Conservation (phyloP, 2,888 invertebrate genomes). For the Drosophila pseudotakahashii region DNA sequence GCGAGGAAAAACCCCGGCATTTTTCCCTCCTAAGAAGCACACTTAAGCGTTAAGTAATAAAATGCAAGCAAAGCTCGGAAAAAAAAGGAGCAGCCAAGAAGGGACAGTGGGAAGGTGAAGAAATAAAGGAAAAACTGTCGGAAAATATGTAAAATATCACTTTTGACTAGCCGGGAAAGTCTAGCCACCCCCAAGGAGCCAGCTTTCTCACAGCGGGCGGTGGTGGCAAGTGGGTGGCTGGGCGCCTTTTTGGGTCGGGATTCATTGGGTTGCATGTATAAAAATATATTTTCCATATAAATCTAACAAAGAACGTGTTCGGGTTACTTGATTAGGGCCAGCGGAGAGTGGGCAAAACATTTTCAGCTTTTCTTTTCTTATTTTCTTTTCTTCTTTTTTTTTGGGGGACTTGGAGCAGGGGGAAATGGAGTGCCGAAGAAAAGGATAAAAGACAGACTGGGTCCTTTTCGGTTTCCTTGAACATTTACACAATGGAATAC, state of each 20-base stretch:
- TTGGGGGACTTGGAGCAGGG: background rate
- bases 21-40: constrained; percentile 48
- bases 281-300: constrained; percentile 81
- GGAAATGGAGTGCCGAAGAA: constrained; percentile 8
- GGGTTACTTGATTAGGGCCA: constrained; percentile 78
- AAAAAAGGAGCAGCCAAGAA: constrained; percentile 44
- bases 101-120: constrained; percentile 20
- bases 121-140: constrained; percentile 42
- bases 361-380: constrained; percentile 13
- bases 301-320: constrained; percentile 81
- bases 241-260: constrained; percentile 8
- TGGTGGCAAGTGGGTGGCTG: background rate
- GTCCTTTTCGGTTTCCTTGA: constrained; percentile 64
- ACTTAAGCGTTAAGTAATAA: constrained; percentile 79
- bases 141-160: constrained; percentile 79
- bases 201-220: constrained; percentile 60
- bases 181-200: constrained; percentile 56
- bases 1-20: constrained; percentile 4
- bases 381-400: background rate
- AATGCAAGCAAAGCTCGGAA: constrained; percentile 74
- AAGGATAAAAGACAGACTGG: constrained; percentile 41
- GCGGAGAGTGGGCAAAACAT: constrained; percentile 35
- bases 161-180: constrained; percentile 60
- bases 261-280: constrained; percentile 62
- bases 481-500: constrained; percentile 62